Base-by-base conservation (phyloP, 2,888 invertebrate species). In the Plutella xylostella region DNA sequence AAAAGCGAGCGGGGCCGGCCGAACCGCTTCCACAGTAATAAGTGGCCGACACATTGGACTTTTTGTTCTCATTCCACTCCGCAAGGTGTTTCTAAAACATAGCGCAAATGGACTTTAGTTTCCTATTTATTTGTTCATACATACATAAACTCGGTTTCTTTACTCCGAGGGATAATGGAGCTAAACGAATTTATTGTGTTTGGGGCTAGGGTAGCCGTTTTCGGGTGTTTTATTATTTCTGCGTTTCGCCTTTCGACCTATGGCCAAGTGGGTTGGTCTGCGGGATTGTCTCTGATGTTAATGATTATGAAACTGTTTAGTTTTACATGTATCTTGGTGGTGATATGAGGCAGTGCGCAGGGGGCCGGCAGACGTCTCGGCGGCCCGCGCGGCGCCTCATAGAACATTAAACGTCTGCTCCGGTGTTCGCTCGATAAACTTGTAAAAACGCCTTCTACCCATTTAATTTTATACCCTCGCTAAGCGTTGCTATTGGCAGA, bases 351-450 rank as follows among this genome's bases (percentile, higher is more conserved):
- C 30, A 9, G 14, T 30, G 30, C 3, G 12, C 30, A 30, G n/a
- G 30, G 30, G 3, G 14, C 33, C 15, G 15, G 34, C 11, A 11
- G 34, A 18, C 12, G 37, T 37, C 37, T 9, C 28, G 28, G 11
- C 28, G 28, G 60, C 63, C 63, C 64, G 60, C 52, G 75, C 76
- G 75, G 79, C 79, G 80, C 80, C 82, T 75, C 64, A 63, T 61
- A 69, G 69, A 68, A 79, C 79, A 80, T 80, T 80, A 80, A 67
- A 68, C 68, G 79, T 76, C 80, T 75, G 70, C n/a, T 68, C 68
- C 72, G 73, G 76, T 78, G 73, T 77, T 78, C 82, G 83, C 82
- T 82, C 82, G 79, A 82, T 82, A 82, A 82, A 82, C 82, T 82
- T 80, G 74, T 80, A 79, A 80, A 82, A 82, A 79, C 77, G 77